These are phyloP conservation scores for Saturnia pavonia DNA, from an alignment of 2,888 invertebrate species.

Conservation along the genomic window DNA sequence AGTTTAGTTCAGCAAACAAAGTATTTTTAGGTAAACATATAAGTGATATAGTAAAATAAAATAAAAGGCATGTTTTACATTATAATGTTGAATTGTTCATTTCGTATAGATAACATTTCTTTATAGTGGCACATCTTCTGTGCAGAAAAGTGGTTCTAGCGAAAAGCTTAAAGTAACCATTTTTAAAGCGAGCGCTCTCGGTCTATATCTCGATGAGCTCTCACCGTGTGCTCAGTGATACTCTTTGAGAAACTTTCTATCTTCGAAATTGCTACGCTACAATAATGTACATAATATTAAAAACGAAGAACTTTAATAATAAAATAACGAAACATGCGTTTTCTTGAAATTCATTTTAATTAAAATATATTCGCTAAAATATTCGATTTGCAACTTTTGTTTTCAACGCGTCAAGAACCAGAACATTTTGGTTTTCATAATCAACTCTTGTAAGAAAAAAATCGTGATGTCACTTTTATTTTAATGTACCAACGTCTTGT, in stretches of 20 bases:
- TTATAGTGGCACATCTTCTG: constrained; percentile 40
- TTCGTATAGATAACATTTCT: constrained; percentile 3
- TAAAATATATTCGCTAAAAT: neutral
- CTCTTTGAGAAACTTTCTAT: constrained; percentile 10
- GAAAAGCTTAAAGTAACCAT: constrained; percentile 70
- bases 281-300: neutral
- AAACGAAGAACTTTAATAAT: neutral
- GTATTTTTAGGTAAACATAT: too few relatives aligned
- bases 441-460: constrained; percentile 37
- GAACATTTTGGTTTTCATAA: neutral
- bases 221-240: constrained; percentile 38
- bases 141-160: constrained; percentile 61
- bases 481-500: constrained; percentile 44
- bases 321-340: neutral
- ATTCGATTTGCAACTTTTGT: neutral
- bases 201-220: constrained; percentile 69
- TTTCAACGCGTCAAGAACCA: neutral
- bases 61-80: neutral
- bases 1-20: too few relatives aligned
- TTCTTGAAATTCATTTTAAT: neutral
- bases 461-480: constrained; percentile 45
- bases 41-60: too few relatives aligned
- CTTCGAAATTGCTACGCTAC: neutral
- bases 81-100: neutral
- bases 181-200: constrained; percentile 66